A percentile compares a stretch with the other conserved stretches of the same genome.
Evolutionary conservation across 2,888 invertebrate species (phyloP).

Genomic region (Spodoptera exigua): DNA sequence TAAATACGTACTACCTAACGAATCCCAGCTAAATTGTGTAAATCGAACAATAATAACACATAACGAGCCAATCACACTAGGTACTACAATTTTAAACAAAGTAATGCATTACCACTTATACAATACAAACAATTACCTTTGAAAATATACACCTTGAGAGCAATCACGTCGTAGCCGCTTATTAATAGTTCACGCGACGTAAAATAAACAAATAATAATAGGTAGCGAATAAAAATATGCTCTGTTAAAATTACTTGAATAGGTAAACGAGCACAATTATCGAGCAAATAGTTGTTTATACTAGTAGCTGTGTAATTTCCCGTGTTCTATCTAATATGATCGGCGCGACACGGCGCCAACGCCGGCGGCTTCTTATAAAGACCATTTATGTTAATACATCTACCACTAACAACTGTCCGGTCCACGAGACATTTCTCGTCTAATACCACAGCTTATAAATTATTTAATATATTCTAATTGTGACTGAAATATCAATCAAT

Average conservation of each 20-base stretch:
- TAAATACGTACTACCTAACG: slow-evolving; percentile 49
- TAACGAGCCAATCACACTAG: slow-evolving; percentile 54
- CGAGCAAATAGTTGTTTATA: slow-evolving; percentile 80
- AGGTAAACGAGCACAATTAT: slow-evolving; percentile 81
- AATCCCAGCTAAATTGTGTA: slow-evolving; percentile 63
- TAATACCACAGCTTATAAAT: slow-evolving; percentile 78
- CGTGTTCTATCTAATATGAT: slow-evolving; percentile 81
- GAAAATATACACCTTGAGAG: slow-evolving; percentile 56
- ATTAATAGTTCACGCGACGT: slow-evolving; percentile 58
- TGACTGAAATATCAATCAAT: slow-evolving; percentile 79
- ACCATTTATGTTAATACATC: slow-evolving; percentile 83
- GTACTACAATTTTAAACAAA: slow-evolving; percentile 58
- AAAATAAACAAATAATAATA: slow-evolving; percentile 63
- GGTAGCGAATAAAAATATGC: slow-evolving; percentile 65
- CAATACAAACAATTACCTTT: slow-evolving; percentile 58
- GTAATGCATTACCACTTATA: slow-evolving; percentile 59
- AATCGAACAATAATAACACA: slow-evolving; percentile 65
- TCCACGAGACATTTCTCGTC: slow-evolving; percentile 68
- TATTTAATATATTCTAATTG: slow-evolving; percentile 82
- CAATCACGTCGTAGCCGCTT: slow-evolving; percentile 57
- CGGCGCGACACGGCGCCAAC: slow-evolving; percentile 84
- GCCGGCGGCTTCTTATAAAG: slow-evolving; percentile 82
- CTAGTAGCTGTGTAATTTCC: slow-evolving; percentile 83
- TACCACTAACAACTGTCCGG: slow-evolving; percentile 64
- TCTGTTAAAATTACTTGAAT: slow-evolving; percentile 68